These are phyloP conservation scores for Saccostrea glomerata DNA, from an alignment of 1,140 invertebrate species.

Conservation along the genomic window DNA sequence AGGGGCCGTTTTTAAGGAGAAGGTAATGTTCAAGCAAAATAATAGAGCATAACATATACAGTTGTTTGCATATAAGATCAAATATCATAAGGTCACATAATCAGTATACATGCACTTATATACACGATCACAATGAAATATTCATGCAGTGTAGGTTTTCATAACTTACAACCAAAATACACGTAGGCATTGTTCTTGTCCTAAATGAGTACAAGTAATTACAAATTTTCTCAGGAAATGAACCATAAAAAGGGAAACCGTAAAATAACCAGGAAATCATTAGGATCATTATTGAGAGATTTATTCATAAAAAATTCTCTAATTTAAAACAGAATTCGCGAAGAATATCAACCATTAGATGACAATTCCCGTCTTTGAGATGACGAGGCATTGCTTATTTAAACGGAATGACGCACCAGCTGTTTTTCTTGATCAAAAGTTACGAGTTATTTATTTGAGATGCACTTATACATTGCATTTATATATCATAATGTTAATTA, in stretches of 20 bases:
- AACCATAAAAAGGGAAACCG: slow-evolving; percentile 22
- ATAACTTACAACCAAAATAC: too few species aligned
- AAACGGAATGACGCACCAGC: neutral
- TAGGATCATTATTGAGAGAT: slow-evolving; percentile 1
- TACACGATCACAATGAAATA: too few species aligned
- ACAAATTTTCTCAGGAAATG: slow-evolving; percentile 19
- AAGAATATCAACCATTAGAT: slow-evolving; percentile 26
- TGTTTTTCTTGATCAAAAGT: neutral
- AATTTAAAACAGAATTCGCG: slow-evolving; percentile 14
- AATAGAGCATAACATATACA: too few species aligned
- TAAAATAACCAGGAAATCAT: slow-evolving; percentile 34
- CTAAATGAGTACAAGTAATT: neutral
- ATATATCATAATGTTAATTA: too few species aligned
- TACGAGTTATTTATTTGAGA: too few species aligned
- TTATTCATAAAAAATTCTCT: slow-evolving; percentile 11
- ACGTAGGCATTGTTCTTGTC: neutral
- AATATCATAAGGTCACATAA: too few species aligned
- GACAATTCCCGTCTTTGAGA: neutral
- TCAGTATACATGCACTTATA: too few species aligned
- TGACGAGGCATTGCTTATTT: neutral
- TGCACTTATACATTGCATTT: too few species aligned
- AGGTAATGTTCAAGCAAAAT: too few species aligned
- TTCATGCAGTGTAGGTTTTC: too few species aligned
- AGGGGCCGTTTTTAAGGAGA: too few species aligned
- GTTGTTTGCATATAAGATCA: too few species aligned